Evolutionary conservation across 2,797 vertebrate species (phyloP), one percentile per base, ranked within the genome.

Genomic region (Ctenochaetus hawaiiensis): DNA sequence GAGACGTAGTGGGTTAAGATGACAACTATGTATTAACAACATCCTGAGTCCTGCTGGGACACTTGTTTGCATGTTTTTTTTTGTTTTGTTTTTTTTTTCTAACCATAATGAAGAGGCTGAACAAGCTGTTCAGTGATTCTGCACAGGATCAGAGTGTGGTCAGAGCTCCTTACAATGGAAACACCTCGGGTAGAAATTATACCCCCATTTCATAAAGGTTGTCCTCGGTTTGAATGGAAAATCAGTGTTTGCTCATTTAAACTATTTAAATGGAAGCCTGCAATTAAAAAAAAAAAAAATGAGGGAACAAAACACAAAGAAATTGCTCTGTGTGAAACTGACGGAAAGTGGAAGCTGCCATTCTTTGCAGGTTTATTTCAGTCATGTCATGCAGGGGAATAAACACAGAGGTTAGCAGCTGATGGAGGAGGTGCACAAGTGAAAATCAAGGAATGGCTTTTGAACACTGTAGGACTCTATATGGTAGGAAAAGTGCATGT

Each of bases 401-500:
- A 22, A 54, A 53, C 64, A 80, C 20, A 65, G 16, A 30, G 17
- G 20, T 37, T 23, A 39, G 62, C 7, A 23, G n/a, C 23, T 34
- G 22, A 66, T 53, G 26, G 53, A 43, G 54, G 41, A 26, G 4
- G 48, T 65, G 26, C 2, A n/a, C 26, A 10, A 9, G 8, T 17
- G 13, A 23, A 54, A 48, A 45, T 44, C 49, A 45, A 41, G 26
- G 26, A n/a, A 47, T 22, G 20, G 4, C 16, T 51, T 23, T 39
- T 68, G 17, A 78, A 57, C n/a, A 57, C 18, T 12, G 37, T n/a
- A n/a, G n/a, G n/a, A n/a, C n/a, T n/a, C n/a, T n/a, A 2, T 37
- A 5, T 41, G 22, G 30, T 4, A 37, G 5, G 8, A 51, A 17
- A 5, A 43, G 10, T 16, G 48, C 11, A 20, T 44, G 47, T 20